Percentiles rank a stretch among this genome's conserved stretches.
Evolutionary conservation across 2,113 vertebrate genomes (phyloP).

Genomic region (Stigmatopora argus): DNA sequence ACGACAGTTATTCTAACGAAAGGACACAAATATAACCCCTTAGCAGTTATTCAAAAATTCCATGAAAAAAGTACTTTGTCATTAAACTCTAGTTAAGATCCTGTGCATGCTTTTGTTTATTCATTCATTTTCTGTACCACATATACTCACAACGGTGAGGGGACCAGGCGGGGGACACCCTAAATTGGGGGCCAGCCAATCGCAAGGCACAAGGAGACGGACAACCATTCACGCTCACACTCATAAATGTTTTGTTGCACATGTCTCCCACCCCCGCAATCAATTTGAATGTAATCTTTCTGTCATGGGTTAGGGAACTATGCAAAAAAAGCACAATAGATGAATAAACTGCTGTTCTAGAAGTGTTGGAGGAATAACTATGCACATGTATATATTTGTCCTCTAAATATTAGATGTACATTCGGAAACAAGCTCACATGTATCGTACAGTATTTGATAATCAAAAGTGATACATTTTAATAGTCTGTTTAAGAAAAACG

Average conservation of each 20-base stretch:
- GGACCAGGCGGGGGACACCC: too few relatives aligned
- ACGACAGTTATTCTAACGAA: constrained; percentile 7
- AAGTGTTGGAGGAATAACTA: not conserved
- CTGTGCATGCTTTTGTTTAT: not conserved
- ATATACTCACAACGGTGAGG: too few relatives aligned
- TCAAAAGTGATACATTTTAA: not conserved
- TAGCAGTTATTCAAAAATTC: constrained; percentile 21
- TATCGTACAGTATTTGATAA: not conserved
- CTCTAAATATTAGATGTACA: not conserved
- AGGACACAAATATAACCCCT: constrained; percentile 18
- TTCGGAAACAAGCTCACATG: not conserved
- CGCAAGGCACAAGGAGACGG: too few relatives aligned
- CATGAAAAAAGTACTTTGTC: not conserved
- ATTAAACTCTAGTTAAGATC: constrained; percentile 4
- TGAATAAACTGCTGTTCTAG: not conserved
- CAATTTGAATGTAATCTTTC: not conserved
- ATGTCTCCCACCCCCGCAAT: too few relatives aligned
- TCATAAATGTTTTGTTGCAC: too few relatives aligned
- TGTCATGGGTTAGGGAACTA: not conserved
- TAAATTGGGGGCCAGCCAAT: too few relatives aligned
- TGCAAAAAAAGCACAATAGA: constrained; percentile 1
- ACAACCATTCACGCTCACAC: too few relatives aligned
- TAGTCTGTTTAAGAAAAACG: not conserved
- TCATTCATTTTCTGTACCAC: not conserved
- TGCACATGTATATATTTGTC: not conserved